Conservation (phyloP, 2,888 invertebrate species). For the Metellina segmentata region DNA sequence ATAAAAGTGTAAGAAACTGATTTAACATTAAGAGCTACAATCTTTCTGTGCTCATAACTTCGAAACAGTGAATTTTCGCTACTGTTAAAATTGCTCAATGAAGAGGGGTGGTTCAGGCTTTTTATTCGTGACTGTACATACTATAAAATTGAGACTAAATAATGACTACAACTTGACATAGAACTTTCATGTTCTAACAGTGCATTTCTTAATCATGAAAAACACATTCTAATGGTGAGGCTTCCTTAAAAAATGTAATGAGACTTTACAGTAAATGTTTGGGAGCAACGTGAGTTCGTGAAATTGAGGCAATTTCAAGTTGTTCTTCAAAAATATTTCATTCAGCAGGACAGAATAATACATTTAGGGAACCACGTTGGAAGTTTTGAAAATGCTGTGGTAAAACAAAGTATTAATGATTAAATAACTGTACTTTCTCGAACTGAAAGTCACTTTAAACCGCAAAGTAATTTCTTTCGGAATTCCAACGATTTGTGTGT, state of each 20-base stretch:
- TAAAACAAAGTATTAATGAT: background rate
- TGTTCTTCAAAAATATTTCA: background rate
- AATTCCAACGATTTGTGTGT: no score
- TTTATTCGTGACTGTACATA: no score
- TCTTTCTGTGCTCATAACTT: no score
- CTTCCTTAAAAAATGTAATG: background rate
- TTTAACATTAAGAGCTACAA: no score
- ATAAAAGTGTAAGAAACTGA: no score
- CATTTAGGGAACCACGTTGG: background rate
- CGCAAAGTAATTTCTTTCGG: no score
- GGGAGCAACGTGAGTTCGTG: background rate
- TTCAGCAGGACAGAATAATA: slow-evolving; percentile 10
- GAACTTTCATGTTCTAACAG: background rate
- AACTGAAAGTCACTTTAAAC: no score
- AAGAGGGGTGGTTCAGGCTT: no score
- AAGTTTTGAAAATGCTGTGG: slow-evolving; percentile 1
- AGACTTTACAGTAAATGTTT: slow-evolving; percentile 3
- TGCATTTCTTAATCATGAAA: background rate
- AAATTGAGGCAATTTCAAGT: slow-evolving; percentile 37
- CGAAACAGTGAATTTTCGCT: no score
- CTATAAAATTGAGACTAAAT: no score
- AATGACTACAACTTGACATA: no score
- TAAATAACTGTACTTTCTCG: background rate
- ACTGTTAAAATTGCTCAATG: no score
- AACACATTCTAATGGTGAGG: background rate